These are phyloP conservation scores for Brachyopa scutellaris DNA, from an alignment of 2,888 invertebrate species.

Conservation along the genomic window DNA sequence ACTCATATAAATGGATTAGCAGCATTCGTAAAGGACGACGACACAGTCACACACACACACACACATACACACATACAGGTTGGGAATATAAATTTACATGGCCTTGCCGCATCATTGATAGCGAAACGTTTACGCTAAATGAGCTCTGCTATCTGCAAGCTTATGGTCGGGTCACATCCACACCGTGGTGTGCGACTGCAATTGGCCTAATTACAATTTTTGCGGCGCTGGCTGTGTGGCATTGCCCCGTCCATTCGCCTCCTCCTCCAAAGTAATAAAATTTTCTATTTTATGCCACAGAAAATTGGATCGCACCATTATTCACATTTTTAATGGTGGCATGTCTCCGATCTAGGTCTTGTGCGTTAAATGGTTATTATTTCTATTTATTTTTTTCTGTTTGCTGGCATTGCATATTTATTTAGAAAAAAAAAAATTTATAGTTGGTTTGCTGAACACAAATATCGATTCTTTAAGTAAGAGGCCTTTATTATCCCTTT, in stretches of 20 bases:
- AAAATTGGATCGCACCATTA: conserved; percentile 73
- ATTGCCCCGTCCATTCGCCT: conserved; percentile 54
- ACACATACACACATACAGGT: too few species aligned
- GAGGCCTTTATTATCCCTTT: conserved; percentile 15
- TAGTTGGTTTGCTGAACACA: conserved; percentile 16
- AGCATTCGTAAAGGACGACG: conserved; percentile 51
- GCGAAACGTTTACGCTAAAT: conserved; percentile 52
- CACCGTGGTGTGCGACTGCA: conserved; percentile 46
- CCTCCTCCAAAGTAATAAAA: conserved; percentile 63
- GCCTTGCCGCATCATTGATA: conserved; percentile 58
- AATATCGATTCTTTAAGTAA: conserved; percentile 32
- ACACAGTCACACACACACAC: too few species aligned
- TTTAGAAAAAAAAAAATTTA: conserved; percentile 11
- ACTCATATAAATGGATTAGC: conserved; percentile 65
- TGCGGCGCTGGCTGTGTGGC: conserved; percentile 13
- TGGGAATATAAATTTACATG: conserved; percentile 50
- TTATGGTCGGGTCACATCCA: too few species aligned
- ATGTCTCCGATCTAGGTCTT: conserved; percentile 65
- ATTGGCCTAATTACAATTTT: conserved; percentile 71
- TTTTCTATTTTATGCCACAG: conserved; percentile 69
- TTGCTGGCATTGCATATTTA: conserved; percentile 62
- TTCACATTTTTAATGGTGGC: conserved; percentile 69
- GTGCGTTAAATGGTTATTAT: conserved; percentile 60
- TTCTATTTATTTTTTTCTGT: conserved; percentile 25
- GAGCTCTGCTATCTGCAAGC: conserved; percentile 19